Evolutionary conservation across 1,140 invertebrate genomes (phyloP), one percentile per base, ranked within the genome.

Genomic region (Calosoma granatense): DNA sequence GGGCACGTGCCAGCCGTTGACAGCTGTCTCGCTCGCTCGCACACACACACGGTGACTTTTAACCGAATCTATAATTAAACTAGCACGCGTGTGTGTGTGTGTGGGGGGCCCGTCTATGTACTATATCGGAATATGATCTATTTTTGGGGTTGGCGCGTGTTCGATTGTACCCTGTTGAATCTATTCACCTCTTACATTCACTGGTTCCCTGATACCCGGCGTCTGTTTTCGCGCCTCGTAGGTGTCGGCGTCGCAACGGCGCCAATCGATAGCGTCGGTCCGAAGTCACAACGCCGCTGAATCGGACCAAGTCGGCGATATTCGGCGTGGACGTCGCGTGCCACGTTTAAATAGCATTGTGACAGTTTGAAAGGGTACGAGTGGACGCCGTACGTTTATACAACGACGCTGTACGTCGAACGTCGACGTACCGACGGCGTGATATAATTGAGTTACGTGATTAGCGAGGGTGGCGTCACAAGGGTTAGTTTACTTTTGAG

Each of bases 81-180:
- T 30, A 30, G 14, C 14, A 30, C 26, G 14, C 26, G 14, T 20
- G 14, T 17, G n/a, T 12, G 23, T 21, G 22, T 2, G 30, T 15
- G 19, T 22, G 54, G 21, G 26, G 54, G 36, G 2, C 19, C n/a
- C n/a, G n/a, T n/a, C n/a, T n/a, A n/a, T n/a, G n/a, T n/a, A n/a
- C n/a, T 36, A 20, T 55, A 14, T 19, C 17, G 12, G 54, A 30
- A 22, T 17, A 20, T 43, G 57, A 58, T 57, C 62, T 63, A 63
- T 63, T 63, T 63, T 63, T 20, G 15, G 59, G 61, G 61, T 53
- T 55, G 47, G 53, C 56, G 23, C 59, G 60, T 59, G 62, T 56
- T 55, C n/a, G n/a, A n/a, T n/a, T n/a, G n/a, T n/a, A n/a, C n/a
- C 36, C 53, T 54, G 41, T 47, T 4, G 9, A 6, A 17, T 9